Base-by-base conservation (phyloP, 2,797 vertebrate species). In the Falco berigora region DNA sequence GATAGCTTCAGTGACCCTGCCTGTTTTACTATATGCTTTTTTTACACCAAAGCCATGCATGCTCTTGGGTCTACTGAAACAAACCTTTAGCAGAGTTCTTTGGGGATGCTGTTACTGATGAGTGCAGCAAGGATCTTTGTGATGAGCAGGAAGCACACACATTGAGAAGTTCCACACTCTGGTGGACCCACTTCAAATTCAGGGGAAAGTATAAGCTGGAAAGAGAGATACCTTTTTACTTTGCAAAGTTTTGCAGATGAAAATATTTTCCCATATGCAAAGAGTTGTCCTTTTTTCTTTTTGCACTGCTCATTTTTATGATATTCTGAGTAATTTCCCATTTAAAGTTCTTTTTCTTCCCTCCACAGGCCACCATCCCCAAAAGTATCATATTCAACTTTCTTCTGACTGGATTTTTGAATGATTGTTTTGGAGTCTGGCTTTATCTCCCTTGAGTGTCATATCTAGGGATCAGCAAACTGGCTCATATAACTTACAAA, bases 401-500 rank as follows among this genome's bases (percentile, higher is more conserved):
- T 94, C 87, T 96, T 92, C 90, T 89, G 84, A 95, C 92, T 93
- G 86, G 71, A 79, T 85, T 96, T 95, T 96, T 95, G 92, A 94
- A 91, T 95, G 72, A 94, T 96, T 92, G 66, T 81, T 96, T 94
- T 94, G 96, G 95, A 96, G 95, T 96, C 95, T 96, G 84, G 66
- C 64, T 97, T 86, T 94, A 86, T 88, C 78, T 95, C 96, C 89
- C 96, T 34, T 4, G 96, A 97, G 96, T 62, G 86, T 90, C 96
- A 88, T 97, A 95, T 91, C 91, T 88, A 94, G 79, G 94, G 89
- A 96, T 96, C 94, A 95, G 92, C 78, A 92, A 94, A 94, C 84
- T 90, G 95, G 81, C 92, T 97, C 89, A 75, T 92, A 62, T 91
- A 94, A 94, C 95, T 95, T 94, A 91, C 49, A 96, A 87, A 88